A percentile compares a stretch with the other conserved stretches of the same genome.
These are phyloP conservation scores for Theristicus caerulescens DNA, from an alignment of 2,113 vertebrate genomes.

Conservation along the genomic window DNA sequence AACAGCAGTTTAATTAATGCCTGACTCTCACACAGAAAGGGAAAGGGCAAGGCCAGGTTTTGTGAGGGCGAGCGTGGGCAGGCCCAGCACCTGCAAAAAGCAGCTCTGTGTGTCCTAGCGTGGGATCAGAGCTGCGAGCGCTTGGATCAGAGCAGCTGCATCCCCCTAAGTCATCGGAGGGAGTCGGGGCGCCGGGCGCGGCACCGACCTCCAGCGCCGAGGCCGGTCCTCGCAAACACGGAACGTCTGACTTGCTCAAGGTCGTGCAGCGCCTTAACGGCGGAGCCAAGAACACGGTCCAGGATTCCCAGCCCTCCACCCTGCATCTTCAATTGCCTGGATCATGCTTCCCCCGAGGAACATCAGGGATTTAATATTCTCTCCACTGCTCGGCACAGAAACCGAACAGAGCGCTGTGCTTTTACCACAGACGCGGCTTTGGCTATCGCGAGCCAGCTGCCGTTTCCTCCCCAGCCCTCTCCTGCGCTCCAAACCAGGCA, in stretches of 20 bases:
- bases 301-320: neutral
- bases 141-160: neutral
- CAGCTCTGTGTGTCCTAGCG: fast-evolving
- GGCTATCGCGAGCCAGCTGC: neutral
- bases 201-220: fast-evolving
- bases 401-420: neutral
- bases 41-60: neutral
- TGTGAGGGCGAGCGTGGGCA: neutral
- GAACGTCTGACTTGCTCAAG: neutral
- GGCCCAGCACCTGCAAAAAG: neutral
- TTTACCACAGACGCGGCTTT: neutral
- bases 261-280: neutral
- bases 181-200: neutral
- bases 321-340: neutral
- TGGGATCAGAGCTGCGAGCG: neutral
- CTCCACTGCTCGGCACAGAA: neutral
- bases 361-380: slow-evolving; percentile 1
- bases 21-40: fast-evolving
- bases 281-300: neutral
- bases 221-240: neutral
- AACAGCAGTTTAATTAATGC: neutral
- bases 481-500: neutral
- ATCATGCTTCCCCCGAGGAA: neutral
- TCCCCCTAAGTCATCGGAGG: fast-evolving
- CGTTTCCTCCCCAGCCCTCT: neutral